Conservation (phyloP, 2,797 vertebrate species). For the Anabacerthia variegaticeps region DNA sequence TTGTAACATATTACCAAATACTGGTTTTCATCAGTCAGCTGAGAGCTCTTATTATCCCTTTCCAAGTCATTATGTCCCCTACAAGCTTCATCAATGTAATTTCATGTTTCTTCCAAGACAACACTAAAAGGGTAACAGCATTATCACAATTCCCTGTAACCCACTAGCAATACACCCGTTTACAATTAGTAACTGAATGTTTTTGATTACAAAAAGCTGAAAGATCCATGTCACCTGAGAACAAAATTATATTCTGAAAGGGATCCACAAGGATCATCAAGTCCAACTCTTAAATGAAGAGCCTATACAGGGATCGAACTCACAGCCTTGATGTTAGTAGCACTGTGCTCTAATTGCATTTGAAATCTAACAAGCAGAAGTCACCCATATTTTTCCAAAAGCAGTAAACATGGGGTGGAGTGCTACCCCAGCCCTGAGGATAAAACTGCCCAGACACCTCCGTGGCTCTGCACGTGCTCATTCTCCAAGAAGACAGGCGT, state of each 20-base stretch:
- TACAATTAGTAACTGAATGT: not conserved
- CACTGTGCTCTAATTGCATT: not conserved
- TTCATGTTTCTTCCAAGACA: not conserved
- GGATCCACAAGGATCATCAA: not conserved
- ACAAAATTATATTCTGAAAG: not conserved
- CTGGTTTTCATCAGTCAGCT: not conserved
- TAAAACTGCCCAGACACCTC: not conserved
- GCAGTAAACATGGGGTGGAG: not conserved
- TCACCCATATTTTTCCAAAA: not conserved
- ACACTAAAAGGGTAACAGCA: not conserved
- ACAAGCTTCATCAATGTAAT: not conserved
- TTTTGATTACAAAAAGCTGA: not conserved
- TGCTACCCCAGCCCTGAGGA: not conserved
- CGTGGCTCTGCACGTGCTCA: rapidly evolving
- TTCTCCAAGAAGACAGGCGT: rapidly evolving
- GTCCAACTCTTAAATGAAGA: not conserved
- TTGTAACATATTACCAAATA: not conserved
- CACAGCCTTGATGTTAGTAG: not conserved
- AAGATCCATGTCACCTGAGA: not conserved
- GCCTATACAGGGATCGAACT: not conserved
- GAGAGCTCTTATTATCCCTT: not conserved
- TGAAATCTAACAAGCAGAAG: not conserved
- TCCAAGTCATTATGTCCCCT: not conserved
- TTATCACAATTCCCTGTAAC: not conserved
- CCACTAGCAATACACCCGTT: not conserved